Evolutionary conservation across 2,888 invertebrate species (phyloP), one percentile per base, ranked within the genome.

Genomic region (Slavum lentiscoides): DNA sequence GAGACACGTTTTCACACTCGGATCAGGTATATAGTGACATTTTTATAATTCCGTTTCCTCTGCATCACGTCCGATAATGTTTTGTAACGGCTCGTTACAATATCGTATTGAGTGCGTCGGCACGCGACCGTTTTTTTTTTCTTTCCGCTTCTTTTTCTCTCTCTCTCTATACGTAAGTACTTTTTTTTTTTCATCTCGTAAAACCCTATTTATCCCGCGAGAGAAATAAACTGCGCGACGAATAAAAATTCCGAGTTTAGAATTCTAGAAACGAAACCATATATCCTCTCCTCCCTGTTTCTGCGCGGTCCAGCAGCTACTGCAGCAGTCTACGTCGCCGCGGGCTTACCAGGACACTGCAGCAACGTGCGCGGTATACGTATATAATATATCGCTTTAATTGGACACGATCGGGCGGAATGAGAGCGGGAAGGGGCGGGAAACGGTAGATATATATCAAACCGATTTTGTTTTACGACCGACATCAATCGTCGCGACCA

Each of bases 401-500:
- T 59, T 73, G 61, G 73, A 39, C 39, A 21, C 13, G 15, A n/a
- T 58, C 61, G 39, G 59, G 61, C 30, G 15, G 61, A 69, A 68
- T n/a, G 69, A 66, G 64, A 64, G 11, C 17, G 53, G 43, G 23
- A 70, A 43, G n/a, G 30, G 30, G 59, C n/a, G 59, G 39, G 49
- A 66, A 74, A 64, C 66, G 53, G 43, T 61, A 62, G 43, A 62
- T 70, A 62, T 67, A 68, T 76, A n/a, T n/a, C 68, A 68, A 49
- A 70, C 77, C 77, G 39, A 77, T 77, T 77, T 77, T 69, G 62
- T 77, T 70, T 77, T 77, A 77, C 77, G 70, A 70, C 69, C 62
- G 77, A 77, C 77, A 62, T 77, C 77, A 77, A 69, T 77, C 70
- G 59, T 77, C 70, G 59, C 17, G 17, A 37, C 70, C 62, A 70